Conservation (phyloP, 1,140 invertebrate species). For the Solen grandis region DNA sequence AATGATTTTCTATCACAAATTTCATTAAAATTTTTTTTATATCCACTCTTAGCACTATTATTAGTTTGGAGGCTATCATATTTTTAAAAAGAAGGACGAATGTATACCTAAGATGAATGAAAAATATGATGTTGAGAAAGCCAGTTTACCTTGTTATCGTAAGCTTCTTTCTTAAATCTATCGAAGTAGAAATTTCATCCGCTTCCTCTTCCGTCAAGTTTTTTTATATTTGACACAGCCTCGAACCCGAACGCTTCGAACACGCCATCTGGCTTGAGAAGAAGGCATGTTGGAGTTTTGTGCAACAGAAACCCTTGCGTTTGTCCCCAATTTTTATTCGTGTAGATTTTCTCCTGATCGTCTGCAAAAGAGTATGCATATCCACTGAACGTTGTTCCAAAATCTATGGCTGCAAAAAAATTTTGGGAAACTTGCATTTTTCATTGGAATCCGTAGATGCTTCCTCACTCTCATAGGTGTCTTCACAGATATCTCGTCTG, state of each 20-base stretch:
- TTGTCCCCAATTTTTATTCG: conserved; percentile 85
- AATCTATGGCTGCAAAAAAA: conserved; percentile 85
- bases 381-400: conserved; percentile 85
- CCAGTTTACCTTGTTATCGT: conserved; percentile 82
- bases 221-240: conserved; percentile 84
- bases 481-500: conserved; percentile 26
- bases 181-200: conserved; percentile 84
- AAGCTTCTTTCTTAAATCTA: conserved; percentile 85
- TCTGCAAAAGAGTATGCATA: conserved; percentile 85
- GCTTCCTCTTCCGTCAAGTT: conserved; percentile 84
- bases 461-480: too few relatives aligned
- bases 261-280: conserved; percentile 83
- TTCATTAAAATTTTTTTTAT: too few relatives aligned
- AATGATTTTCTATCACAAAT: too few relatives aligned
- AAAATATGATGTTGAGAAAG: too few relatives aligned
- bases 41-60: too few relatives aligned
- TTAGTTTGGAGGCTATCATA: too few relatives aligned
- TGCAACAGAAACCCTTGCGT: conserved; percentile 84
- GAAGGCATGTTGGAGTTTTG: conserved; percentile 84
- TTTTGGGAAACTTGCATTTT: conserved; percentile 67
- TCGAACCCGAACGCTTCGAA: conserved; percentile 85
- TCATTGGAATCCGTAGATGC: conserved; percentile 42
- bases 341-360: conserved; percentile 83
- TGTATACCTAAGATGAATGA: too few relatives aligned
- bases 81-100: too few relatives aligned